Evolutionary conservation across 1,140 invertebrate genomes (phyloP).

Genomic region (Drosophila malerkotliana): DNA sequence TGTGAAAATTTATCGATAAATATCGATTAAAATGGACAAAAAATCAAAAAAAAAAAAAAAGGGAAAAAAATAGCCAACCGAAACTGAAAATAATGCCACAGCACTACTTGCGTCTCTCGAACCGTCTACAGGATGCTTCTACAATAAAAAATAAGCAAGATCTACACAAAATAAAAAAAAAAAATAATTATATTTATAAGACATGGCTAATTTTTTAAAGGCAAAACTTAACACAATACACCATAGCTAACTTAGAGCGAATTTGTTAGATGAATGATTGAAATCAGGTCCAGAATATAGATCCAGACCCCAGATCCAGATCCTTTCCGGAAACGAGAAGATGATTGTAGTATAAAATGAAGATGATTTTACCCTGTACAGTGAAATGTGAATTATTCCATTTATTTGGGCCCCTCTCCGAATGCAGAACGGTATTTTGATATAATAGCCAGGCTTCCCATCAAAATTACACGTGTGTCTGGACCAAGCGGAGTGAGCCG

Average conservation of each 20-base stretch:
- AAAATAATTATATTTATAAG: slow-evolving; percentile 55
- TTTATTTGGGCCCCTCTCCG: slow-evolving; percentile 6
- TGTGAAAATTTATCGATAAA: slow-evolving; percentile 34
- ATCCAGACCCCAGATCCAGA: background rate
- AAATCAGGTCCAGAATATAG: slow-evolving; percentile 4
- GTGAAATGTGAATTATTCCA: slow-evolving; percentile 33
- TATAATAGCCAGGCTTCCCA: slow-evolving; percentile 55
- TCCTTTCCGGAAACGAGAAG: slow-evolving; percentile 16
- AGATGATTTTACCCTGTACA: slow-evolving; percentile 71
- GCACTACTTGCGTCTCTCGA: slow-evolving; percentile 73
- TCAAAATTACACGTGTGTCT: slow-evolving; percentile 52
- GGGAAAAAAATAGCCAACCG: slow-evolving; percentile 54
- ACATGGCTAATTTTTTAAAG: slow-evolving; percentile 30
- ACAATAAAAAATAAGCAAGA: slow-evolving; percentile 59
- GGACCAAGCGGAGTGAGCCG: slow-evolving; percentile 11
- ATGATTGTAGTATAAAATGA: slow-evolving; percentile 39
- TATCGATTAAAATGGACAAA: slow-evolving; percentile 59
- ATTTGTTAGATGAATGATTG: slow-evolving; percentile 56
- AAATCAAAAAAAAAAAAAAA: slow-evolving; percentile 64
- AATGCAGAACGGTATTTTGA: slow-evolving; percentile 38
- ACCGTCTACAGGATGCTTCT: slow-evolving; percentile 76
- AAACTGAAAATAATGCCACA: slow-evolving; percentile 43
- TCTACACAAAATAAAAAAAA: background rate
- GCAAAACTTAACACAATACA: slow-evolving; percentile 32
- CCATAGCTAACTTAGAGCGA: slow-evolving; percentile 53